phyloP scores from a whole-genome alignment of 2,113 vertebrate genomes.

The Caloenas nicobarica region DNA sequence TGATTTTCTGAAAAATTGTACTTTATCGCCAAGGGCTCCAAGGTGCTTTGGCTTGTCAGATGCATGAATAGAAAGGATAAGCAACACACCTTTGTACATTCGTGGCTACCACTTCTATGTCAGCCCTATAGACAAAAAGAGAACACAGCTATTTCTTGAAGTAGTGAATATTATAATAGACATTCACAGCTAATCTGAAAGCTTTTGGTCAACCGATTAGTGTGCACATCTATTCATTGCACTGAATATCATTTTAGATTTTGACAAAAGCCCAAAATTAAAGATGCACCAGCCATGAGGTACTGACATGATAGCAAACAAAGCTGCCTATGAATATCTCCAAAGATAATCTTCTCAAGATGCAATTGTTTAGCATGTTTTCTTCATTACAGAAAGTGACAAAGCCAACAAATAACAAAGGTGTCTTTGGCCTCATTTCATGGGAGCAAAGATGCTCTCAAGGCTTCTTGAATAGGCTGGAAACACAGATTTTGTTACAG shows the following conservation, averaged over 20 bases:
- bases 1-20: background rate
- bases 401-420: background rate
- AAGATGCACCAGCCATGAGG: background rate
- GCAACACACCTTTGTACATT: background rate
- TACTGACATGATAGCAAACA: background rate
- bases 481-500: background rate
- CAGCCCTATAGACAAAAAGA: background rate
- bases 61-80: background rate
- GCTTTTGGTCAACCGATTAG: background rate
- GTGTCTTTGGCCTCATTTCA: background rate
- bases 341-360: background rate
- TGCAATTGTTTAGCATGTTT: background rate
- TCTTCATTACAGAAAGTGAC: background rate
- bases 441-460: background rate
- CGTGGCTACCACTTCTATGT: background rate
- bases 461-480: background rate
- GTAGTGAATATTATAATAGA: background rate
- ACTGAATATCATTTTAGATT: background rate
- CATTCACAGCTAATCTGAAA: background rate
- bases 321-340: background rate
- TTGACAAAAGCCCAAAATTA: background rate
- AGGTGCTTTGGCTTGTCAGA: background rate
- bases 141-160: background rate
- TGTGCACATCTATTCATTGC: accelerated
- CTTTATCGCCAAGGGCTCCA: background rate